These are phyloP conservation scores for Glossophaga mutica DNA, from an alignment of 2,797 vertebrate species.

Conservation along the genomic window DNA sequence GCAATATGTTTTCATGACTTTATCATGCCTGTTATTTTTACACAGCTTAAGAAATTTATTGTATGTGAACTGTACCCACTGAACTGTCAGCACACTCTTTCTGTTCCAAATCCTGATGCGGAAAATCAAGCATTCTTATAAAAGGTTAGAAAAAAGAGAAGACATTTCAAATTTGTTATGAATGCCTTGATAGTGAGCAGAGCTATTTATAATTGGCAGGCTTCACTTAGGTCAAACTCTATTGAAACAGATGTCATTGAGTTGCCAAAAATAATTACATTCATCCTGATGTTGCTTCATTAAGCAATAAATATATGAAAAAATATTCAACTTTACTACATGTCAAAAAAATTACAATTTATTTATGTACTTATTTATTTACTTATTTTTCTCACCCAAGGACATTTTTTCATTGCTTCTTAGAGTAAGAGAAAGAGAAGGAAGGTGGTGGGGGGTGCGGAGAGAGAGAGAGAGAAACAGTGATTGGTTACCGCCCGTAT, in stretches of 20 bases:
- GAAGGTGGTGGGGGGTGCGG: too few relatives aligned
- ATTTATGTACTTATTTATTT: too few relatives aligned
- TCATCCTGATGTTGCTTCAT: neutral
- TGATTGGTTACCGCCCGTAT: neutral
- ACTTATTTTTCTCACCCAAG: too few relatives aligned
- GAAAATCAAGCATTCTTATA: neutral
- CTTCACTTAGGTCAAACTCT: neutral
- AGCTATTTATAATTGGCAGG: neutral
- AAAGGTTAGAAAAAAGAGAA: neutral
- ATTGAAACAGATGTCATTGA: neutral
- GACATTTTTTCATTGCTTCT: too few relatives aligned
- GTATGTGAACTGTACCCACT: neutral
- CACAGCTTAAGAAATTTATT: neutral
- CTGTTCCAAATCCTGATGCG: neutral
- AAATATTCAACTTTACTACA: neutral
- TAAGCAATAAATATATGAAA: conserved; percentile 17
- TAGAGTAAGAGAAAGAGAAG: neutral
- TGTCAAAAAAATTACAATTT: neutral
- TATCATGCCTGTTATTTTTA: neutral
- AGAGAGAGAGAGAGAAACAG: too few relatives aligned
- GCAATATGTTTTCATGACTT: neutral
- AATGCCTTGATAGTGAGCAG: neutral
- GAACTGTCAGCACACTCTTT: neutral
- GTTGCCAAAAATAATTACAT: neutral
- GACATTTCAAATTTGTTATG: neutral